A percentile compares a stretch with the other conserved stretches of the same genome.
phyloP scores from a whole-genome alignment of 2,888 invertebrate genomes.

The Bombylius discolor region DNA sequence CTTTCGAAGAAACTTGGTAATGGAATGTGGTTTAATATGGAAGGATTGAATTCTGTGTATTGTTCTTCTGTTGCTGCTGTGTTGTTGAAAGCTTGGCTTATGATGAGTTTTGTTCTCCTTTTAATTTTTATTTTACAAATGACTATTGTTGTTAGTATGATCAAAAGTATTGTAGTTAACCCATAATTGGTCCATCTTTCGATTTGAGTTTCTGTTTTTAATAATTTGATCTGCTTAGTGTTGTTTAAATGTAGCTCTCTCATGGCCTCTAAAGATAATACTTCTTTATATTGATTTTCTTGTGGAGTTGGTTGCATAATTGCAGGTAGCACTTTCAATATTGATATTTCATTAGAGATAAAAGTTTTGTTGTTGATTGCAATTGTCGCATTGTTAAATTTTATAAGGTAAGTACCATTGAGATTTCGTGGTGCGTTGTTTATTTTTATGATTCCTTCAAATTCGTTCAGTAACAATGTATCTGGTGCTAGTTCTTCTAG shows the following conservation, averaged over 20 bases:
- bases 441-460: not conserved
- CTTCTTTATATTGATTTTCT: slow-evolving; percentile 7
- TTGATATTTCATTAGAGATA: slow-evolving; percentile 4
- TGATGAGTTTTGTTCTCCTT: no score
- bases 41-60: no score
- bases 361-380: slow-evolving; percentile 7
- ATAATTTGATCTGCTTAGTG: slow-evolving; percentile 5
- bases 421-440: not conserved
- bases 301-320: slow-evolving; percentile 9
- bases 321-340: slow-evolving; percentile 10
- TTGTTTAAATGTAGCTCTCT: slow-evolving; percentile 10
- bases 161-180: not conserved
- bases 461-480: slow-evolving; percentile 12
- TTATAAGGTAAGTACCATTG: slow-evolving; percentile 4
- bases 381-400: slow-evolving; percentile 7
- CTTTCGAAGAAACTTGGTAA: no score
- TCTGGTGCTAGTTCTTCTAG: slow-evolving; percentile 11
- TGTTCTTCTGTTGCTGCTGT: no score
- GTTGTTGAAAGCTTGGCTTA: no score
- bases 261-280: slow-evolving; percentile 9
- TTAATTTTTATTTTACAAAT: not conserved
- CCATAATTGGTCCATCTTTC: not conserved
- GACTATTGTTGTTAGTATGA: not conserved
- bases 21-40: no score
- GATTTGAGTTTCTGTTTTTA: not conserved